Conservation (phyloP, 2,888 invertebrate genomes). For the Deilephila elpenor region DNA sequence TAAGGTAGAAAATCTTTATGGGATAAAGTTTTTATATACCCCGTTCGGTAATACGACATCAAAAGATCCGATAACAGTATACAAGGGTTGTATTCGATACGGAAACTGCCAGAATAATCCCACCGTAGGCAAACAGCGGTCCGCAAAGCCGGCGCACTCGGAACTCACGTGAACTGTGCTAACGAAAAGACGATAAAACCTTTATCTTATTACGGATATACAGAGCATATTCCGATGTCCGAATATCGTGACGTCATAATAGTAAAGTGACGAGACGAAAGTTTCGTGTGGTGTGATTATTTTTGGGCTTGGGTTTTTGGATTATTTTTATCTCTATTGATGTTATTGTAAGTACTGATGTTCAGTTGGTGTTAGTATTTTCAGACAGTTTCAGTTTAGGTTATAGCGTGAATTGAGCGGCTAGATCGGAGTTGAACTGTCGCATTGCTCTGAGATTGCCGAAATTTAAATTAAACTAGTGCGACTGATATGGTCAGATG, state of each 20-base stretch:
- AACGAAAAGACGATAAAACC: conserved; percentile 81
- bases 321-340: background rate
- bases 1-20: background rate
- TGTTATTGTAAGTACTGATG: no score
- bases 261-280: background rate
- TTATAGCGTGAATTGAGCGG: no score
- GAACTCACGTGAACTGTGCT: conserved; percentile 73
- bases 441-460: no score
- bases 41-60: conserved; percentile 54
- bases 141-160: conserved; percentile 65
- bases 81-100: conserved; percentile 59
- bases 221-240: conserved; percentile 41
- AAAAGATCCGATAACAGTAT: conserved; percentile 58
- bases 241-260: conserved; percentile 52
- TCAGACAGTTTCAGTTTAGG: no score
- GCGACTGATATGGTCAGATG: no score
- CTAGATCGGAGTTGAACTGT: no score
- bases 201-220: conserved; percentile 78
- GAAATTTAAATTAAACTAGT: no score
- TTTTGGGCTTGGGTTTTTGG: background rate
- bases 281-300: background rate
- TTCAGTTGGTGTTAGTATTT: no score
- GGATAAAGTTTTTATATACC: conserved; percentile 12
- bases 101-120: conserved; percentile 75
- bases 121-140: conserved; percentile 72